Percentiles rank a stretch among this genome's conserved stretches.
These are phyloP conservation scores for Parazoanthus atlanticus DNA, from an alignment of 92 coral and sea anemone species.

Conservation along the genomic window DNA sequence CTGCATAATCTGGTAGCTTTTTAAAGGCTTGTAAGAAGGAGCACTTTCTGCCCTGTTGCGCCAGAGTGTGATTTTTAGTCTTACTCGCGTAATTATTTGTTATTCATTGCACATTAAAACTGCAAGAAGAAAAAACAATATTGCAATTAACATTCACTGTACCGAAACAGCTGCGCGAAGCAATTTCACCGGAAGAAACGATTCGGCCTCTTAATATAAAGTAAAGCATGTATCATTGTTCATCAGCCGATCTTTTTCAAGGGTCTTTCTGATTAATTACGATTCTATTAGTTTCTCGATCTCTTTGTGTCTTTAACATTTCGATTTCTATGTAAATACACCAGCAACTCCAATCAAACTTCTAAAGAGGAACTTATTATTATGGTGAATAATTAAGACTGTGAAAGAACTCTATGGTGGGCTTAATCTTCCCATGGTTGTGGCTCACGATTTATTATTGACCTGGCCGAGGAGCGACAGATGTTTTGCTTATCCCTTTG, in stretches of 20 bases:
- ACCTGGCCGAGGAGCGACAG: slow-evolving; percentile 7
- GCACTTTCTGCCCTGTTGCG: neutral
- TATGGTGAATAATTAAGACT: neutral
- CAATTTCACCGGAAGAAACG: neutral
- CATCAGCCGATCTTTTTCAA: neutral
- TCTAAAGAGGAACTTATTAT: slow-evolving; percentile 14
- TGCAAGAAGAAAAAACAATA: too few relatives aligned
- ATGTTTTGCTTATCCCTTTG: slow-evolving; percentile 1
- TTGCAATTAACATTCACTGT: neutral
- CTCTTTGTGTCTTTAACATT: slow-evolving; percentile 11
- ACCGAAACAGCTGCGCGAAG: neutral
- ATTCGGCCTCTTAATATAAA: neutral
- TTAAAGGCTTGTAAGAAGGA: too few relatives aligned
- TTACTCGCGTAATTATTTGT: neutral
- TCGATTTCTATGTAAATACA: slow-evolving; percentile 18
- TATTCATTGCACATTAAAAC: neutral
- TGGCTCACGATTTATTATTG: neutral
- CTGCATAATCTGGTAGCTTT: neutral
- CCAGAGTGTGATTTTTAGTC: neutral
- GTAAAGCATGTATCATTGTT: neutral
- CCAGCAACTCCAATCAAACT: slow-evolving; percentile 5
- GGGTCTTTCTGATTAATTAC: slow-evolving; percentile 1
- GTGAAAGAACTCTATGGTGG: slow-evolving; percentile 2
- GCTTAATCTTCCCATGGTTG: neutral
- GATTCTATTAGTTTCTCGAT: slow-evolving; percentile 1